These are phyloP conservation scores for Conistra vaccinii DNA, from an alignment of 2,888 invertebrate genomes.

Conservation along the genomic window DNA sequence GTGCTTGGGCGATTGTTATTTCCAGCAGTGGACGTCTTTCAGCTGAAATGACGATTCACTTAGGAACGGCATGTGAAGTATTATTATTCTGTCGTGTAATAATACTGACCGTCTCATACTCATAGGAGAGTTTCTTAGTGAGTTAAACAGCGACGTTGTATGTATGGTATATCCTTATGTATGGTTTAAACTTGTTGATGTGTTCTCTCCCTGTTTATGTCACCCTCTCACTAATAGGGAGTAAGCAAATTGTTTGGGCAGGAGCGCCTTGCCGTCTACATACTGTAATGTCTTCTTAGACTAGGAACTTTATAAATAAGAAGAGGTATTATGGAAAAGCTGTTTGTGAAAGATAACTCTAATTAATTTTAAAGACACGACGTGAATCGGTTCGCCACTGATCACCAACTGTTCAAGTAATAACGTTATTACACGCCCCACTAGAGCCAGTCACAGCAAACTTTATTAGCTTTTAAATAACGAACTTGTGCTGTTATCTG, in stretches of 20 bases:
- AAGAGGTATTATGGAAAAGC: background rate
- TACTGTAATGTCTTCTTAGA: slow-evolving; percentile 1
- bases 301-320: background rate
- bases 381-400: slow-evolving; percentile 29
- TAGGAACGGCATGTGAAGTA: slow-evolving; percentile 2
- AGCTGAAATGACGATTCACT: slow-evolving; percentile 1
- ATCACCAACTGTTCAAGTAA: slow-evolving; percentile 53
- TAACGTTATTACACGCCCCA: slow-evolving; percentile 49
- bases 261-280: slow-evolving; percentile 8
- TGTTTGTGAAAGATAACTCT: slow-evolving; percentile 11
- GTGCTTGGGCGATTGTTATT: too few relatives aligned
- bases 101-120: slow-evolving; percentile 17
- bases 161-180: background rate
- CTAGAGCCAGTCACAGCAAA: slow-evolving; percentile 44
- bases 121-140: slow-evolving; percentile 23
- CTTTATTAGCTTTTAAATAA: slow-evolving; percentile 71
- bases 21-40: too few relatives aligned
- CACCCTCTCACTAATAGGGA: slow-evolving; percentile 31
- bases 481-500: slow-evolving; percentile 69
- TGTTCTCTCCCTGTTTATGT: slow-evolving; percentile 26
- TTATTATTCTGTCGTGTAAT: slow-evolving; percentile 24
- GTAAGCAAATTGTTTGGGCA: slow-evolving; percentile 45
- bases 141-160: slow-evolving; percentile 5
- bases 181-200: slow-evolving; percentile 56
- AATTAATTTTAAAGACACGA: slow-evolving; percentile 40